Percentiles rank a stretch among this genome's conserved stretches.
phyloP scores from a whole-genome alignment of 2,888 invertebrate species.

The Euspilapteryx auroguttella region DNA sequence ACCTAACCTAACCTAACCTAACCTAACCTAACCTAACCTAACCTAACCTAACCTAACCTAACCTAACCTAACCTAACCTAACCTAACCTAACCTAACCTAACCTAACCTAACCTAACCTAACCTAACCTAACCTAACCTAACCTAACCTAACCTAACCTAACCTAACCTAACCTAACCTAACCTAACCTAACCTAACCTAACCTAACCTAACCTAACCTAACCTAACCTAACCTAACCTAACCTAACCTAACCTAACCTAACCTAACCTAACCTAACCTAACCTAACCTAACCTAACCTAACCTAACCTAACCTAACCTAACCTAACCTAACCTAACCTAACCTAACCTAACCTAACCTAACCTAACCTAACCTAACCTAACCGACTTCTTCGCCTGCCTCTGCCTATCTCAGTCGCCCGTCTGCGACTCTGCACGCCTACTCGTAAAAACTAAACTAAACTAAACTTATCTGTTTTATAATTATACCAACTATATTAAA shows the following conservation, averaged over 20 bases:
- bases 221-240: conserved; percentile 3
- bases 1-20: conserved; percentile 1
- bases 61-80: conserved; percentile 1
- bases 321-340: conserved; percentile 6
- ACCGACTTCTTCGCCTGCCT: no score
- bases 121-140: conserved; percentile 1
- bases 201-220: conserved; percentile 2
- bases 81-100: conserved; percentile 1
- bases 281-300: conserved; percentile 4
- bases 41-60: conserved; percentile 1
- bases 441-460: no score
- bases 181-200: conserved; percentile 1
- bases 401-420: no score
- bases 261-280: no score
- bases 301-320: conserved; percentile 5
- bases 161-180: conserved; percentile 1
- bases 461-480: no score
- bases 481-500: no score
- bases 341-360: conserved; percentile 5
- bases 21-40: conserved; percentile 1
- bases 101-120: conserved; percentile 1
- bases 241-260: conserved; percentile 3
- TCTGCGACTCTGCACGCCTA: no score
- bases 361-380: conserved; percentile 4
- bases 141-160: conserved; percentile 1